Conservation (phyloP, 2,797 vertebrate genomes). For the Nyctibius grandis region DNA sequence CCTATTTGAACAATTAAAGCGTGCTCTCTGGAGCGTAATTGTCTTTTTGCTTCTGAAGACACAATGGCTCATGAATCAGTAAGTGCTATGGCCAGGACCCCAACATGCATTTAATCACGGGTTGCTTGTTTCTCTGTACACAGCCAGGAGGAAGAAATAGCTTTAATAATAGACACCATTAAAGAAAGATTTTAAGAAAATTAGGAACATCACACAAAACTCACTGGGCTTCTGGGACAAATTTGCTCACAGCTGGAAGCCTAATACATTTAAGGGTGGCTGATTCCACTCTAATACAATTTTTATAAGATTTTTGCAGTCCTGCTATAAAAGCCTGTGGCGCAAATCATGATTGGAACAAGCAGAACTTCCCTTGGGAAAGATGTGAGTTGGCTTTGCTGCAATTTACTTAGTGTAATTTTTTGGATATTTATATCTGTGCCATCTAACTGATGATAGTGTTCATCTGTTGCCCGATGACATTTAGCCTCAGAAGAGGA, state of each 20-base stretch:
- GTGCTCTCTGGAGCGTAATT: neutral
- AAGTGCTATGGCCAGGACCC: neutral
- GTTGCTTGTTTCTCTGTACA: neutral
- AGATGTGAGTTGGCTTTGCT: neutral
- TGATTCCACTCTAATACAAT: neutral
- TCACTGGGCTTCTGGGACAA: neutral
- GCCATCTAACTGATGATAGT: neutral
- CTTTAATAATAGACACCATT: neutral
- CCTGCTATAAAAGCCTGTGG: neutral
- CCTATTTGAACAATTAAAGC: conserved; percentile 18
- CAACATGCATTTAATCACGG: neutral
- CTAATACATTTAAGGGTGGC: neutral
- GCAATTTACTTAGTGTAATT: neutral
- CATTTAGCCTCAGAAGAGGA: neutral
- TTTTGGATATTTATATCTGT: neutral
- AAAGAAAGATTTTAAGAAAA: neutral
- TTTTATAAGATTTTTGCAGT: neutral
- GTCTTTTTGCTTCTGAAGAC: neutral
- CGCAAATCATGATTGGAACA: neutral
- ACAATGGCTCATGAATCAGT: neutral
- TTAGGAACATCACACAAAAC: neutral
- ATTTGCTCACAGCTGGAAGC: neutral
- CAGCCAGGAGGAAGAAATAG: neutral
- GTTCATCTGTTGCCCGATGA: neutral
- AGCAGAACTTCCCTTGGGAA: neutral